phyloP scores from a whole-genome alignment of 1,140 invertebrate species.

The Lepidotrigona ventralis region DNA sequence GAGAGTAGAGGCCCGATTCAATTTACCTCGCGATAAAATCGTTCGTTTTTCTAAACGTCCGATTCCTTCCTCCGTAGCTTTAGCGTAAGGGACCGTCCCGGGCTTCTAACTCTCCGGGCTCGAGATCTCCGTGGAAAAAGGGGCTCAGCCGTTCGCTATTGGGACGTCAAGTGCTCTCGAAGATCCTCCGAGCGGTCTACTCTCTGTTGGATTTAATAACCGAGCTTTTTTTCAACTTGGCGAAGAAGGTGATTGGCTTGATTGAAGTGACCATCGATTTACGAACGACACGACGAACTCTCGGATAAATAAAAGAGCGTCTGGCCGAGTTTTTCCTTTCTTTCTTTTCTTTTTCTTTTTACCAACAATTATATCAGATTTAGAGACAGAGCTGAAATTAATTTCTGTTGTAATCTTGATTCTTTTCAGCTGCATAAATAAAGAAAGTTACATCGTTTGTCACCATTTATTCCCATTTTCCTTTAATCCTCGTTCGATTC shows the following conservation, averaged over 20 bases:
- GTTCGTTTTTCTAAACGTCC: constrained; percentile 66
- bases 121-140: constrained; percentile 28
- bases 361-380: background rate
- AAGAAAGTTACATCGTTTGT: no score
- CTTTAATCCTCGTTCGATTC: background rate
- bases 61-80: constrained; percentile 48
- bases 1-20: constrained; percentile 64
- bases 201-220: constrained; percentile 2
- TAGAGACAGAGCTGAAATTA: background rate
- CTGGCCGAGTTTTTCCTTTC: no score
- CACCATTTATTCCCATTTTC: background rate
- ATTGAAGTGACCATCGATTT: background rate
- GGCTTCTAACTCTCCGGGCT: background rate
- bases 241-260: background rate
- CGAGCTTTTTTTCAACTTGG: background rate
- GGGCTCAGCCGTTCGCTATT: constrained; percentile 11
- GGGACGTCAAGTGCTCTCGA: constrained; percentile 19
- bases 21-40: constrained; percentile 73
- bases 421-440: no score
- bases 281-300: background rate
- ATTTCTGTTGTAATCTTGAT: no score
- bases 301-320: background rate
- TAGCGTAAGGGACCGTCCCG: constrained; percentile 35
- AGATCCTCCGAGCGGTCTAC: constrained; percentile 10
- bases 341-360: background rate